Evolutionary conservation across 1,140 invertebrate genomes (phyloP), one percentile per base, ranked within the genome.

Genomic region (Caerostris extrusa): DNA sequence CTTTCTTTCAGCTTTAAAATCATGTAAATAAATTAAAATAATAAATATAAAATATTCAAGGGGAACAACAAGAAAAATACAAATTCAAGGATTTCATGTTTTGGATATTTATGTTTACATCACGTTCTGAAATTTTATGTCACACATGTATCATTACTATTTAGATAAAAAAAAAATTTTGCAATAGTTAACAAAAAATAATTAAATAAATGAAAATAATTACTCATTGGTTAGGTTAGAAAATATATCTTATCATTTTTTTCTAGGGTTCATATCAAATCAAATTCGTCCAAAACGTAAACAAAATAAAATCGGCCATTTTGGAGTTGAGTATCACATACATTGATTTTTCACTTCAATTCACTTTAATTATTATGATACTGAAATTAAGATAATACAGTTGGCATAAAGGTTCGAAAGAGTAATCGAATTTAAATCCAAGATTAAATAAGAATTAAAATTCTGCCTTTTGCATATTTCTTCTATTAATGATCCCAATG

Each of bases 251-350:
- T 10, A 77, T 53, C 34, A 5, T 50, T 77, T 53, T 34, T 4
- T 77, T 87, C 10, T 4, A 14, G 3, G 14, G 5, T 56, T 56
- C 5, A 64, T 64, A 57, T 6, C 64, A n/a, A 56, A 50, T 1
- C 5, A 50, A 34, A 56, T 57, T 17, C 17, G 7, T 57, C 10
- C 64, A 89, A 89, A 89, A 89, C 87, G 87, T 89, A 89, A 89
- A 89, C 87, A 89, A 89, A 89, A 69, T 61, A 89, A 53, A 34
- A 17, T 5, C 87, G 19, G 87, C 87, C 87, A 89, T 89, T 89
- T 89, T 89, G 34, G 53, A 71, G 53, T 55, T 89, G 61, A 89
- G 50, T 71, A 56, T 56, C 87, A 69, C 12, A 61, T 5, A 19
- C 3, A 53, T 6, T 60, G 12, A 34, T 12, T 61, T 77, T 77